These are phyloP conservation scores for Nymphalis polychloros DNA, from an alignment of 2,888 invertebrate species.

Conservation along the genomic window DNA sequence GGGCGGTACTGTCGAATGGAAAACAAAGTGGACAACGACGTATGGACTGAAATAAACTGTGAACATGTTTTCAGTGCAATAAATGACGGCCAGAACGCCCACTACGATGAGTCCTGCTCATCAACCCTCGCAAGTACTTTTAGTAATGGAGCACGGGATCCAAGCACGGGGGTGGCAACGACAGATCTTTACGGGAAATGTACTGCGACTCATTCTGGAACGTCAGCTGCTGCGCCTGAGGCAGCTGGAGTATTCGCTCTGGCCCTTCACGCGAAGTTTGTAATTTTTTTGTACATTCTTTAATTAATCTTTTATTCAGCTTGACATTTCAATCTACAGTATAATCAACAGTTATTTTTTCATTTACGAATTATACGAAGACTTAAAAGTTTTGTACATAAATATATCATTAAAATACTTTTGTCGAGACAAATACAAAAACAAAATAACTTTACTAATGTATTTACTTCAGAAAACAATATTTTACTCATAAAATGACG, in stretches of 20 bases:
- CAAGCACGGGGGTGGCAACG: conserved; percentile 98
- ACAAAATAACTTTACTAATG: no score
- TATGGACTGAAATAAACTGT: background rate
- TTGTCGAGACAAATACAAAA: no score
- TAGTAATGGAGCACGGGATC: conserved; percentile 98
- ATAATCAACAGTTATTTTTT: no score
- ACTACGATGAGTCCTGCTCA: conserved; percentile 99
- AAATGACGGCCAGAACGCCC: conserved; percentile 99
- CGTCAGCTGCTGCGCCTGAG: conserved; percentile 99
- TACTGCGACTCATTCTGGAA: conserved; percentile 99
- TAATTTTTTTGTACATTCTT: conserved; percentile 39
- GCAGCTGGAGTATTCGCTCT: conserved; percentile 99
- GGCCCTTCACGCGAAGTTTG: conserved; percentile 98
- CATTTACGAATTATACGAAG: background rate
- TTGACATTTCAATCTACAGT: no score
- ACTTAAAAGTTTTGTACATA: background rate
- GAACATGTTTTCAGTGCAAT: conserved; percentile 86
- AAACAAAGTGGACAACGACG: background rate
- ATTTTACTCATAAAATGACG: conserved; percentile 3
- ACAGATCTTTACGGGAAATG: conserved; percentile 99
- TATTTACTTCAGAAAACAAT: no score
- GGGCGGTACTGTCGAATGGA: background rate
- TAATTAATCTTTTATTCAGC: background rate
- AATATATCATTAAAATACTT: no score
- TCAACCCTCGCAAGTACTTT: conserved; percentile 99